Percentiles rank a stretch among this genome's conserved stretches.
phyloP scores from a whole-genome alignment of 2,113 vertebrate species.

The Chaetura pelagica region DNA sequence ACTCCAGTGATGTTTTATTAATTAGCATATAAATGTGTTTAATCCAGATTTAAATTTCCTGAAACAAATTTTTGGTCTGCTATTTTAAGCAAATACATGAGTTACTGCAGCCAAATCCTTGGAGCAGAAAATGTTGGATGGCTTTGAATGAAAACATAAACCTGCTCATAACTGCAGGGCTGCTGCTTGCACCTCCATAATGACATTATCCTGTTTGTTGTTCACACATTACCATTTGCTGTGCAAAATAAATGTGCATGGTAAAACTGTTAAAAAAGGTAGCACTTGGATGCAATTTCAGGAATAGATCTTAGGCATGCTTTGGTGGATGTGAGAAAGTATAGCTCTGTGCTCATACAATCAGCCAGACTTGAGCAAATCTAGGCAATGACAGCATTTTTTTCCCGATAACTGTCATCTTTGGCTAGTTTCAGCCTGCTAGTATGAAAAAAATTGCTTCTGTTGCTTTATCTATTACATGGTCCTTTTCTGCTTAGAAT shows the following conservation, averaged over 20 bases:
- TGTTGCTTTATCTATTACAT: neutral
- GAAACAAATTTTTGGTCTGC: neutral
- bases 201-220: neutral
- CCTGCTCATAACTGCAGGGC: neutral
- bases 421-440: neutral
- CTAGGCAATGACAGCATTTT: neutral
- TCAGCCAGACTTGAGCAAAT: neutral
- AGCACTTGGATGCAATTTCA: neutral
- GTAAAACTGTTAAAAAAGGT: neutral
- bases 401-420: neutral
- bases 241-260: neutral
- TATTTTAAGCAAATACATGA: neutral
- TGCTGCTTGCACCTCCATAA: neutral
- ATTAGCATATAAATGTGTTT: neutral
- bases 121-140: neutral
- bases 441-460: neutral
- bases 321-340: neutral
- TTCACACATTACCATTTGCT: neutral
- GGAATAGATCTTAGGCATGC: neutral
- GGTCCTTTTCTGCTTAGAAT: neutral
- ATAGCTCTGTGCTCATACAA: fast-evolving
- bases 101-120: neutral
- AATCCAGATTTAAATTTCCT: neutral
- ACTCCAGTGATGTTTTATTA: neutral
- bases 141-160: neutral